Evolutionary conservation across 2,113 vertebrate species (phyloP).

Genomic region (Desmodus rotundus): DNA sequence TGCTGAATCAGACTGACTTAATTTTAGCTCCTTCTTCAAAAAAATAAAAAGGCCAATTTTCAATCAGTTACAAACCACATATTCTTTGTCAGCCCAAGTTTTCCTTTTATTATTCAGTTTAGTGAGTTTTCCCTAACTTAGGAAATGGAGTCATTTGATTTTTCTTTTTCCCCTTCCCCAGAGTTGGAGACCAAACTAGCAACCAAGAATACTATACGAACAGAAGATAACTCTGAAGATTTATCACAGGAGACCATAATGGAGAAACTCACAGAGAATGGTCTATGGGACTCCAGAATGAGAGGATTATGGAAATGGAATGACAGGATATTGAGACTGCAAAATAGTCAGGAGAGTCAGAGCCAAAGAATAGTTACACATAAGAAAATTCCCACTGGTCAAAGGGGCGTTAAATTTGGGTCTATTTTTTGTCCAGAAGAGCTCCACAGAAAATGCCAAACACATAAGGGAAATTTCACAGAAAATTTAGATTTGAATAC

Average conservation of each 20-base stretch:
- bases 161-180: background rate
- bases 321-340: background rate
- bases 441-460: background rate
- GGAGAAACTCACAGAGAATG: conserved; percentile 37
- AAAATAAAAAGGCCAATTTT: background rate
- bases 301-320: conserved; percentile 51
- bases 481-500: conserved; percentile 45
- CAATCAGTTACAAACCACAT: background rate
- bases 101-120: background rate
- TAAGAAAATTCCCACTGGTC: background rate
- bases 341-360: conserved; percentile 15
- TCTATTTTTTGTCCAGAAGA: conserved; percentile 33
- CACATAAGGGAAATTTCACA: background rate
- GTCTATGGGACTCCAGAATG: background rate
- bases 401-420: conserved; percentile 18
- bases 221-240: background rate
- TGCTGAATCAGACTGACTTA: background rate
- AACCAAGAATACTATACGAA: background rate
- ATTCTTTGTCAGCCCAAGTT: background rate
- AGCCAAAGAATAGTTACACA: background rate
- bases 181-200: conserved; percentile 32
- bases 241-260: background rate
- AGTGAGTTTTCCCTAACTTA: background rate
- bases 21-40: background rate
- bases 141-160: conserved; percentile 1